Evolutionary conservation across 2,888 invertebrate genomes (phyloP), one percentile per base, ranked within the genome.

Genomic region (Phasia obesa): DNA sequence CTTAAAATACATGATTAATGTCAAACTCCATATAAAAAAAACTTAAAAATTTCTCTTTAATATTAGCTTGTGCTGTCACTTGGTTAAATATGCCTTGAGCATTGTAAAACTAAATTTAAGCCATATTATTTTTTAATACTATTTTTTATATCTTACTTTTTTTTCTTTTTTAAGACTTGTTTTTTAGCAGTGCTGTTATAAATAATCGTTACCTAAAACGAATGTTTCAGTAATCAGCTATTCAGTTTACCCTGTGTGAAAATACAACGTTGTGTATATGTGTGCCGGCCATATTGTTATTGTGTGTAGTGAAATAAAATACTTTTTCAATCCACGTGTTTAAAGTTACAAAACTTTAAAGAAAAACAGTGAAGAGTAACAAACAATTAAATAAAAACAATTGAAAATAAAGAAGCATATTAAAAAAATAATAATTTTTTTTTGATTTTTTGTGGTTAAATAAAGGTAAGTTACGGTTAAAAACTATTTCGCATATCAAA

Each of bases 291-390:
- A 87, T 87, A 85, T 87, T 87, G 87, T 87, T 87, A 86, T 87
- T 87, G 86, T 86, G 84, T 87, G 85, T 78, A 86, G 85, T 84
- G 55, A 78, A 84, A 81, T 75, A 85, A 80, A 84, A 84, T 70
- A 21, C 74, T 62, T 71, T 62, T 60, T 65, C 85, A 87, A 88
- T 90, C 90, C 90, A 90, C 90, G 90, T 90, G 90, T 90, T 90
- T 90, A 89, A 89, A 86, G 77, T 74, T 35, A 67, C 51, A 84
- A 85, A 74, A 76, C 85, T 81, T 67, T 76, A 77, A 74, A 71
- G 86, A 85, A 86, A 80, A 79, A 59, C 57, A 59, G 80, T 85
- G 69, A 81, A 84, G 85, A 85, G 80, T 51, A 42, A 53, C 35
- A 59, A 67, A 79, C 79, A 85, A 86, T 67, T 35, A 4, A 67